phyloP scores from a whole-genome alignment of 2,797 vertebrate genomes.

The Thamnophis elegans region DNA sequence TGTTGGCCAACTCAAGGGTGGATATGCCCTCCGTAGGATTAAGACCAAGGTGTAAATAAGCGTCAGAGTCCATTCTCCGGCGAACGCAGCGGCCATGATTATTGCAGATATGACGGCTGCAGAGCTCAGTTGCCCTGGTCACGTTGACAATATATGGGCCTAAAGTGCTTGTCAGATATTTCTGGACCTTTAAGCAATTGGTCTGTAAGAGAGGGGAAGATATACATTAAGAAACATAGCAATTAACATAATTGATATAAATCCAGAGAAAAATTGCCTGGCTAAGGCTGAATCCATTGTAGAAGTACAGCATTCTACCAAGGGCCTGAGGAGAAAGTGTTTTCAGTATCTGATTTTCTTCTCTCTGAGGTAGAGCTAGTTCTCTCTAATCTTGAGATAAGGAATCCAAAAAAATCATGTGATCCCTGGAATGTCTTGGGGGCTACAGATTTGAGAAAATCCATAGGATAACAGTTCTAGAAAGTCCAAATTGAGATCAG shows the following conservation, averaged over 20 bases:
- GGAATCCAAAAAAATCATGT: not conserved
- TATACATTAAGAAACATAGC: not conserved
- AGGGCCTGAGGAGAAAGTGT: not conserved
- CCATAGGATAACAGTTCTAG: not conserved
- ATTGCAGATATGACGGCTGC: conserved; percentile 72
- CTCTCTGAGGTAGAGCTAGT: not conserved
- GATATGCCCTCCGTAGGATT: conserved; percentile 36
- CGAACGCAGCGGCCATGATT: conserved; percentile 78
- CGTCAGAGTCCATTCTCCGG: conserved; percentile 59
- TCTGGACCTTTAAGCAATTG: conserved; percentile 71
- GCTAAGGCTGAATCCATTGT: not conserved
- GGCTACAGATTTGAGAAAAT: not conserved
- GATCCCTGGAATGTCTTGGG: not conserved
- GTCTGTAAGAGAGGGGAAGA: conserved; percentile 48
- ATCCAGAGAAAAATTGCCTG: not conserved
- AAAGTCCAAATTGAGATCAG: not conserved
- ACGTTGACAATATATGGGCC: conserved; percentile 81
- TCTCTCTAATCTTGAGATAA: not conserved
- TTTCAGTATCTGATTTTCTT: not conserved
- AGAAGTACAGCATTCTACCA: not conserved
- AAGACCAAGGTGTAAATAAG: conserved; percentile 78
- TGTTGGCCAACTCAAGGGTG: conserved; percentile 62
- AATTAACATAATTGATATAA: not conserved
- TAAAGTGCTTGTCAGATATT: conserved; percentile 72
- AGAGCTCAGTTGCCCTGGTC: conserved; percentile 75